These are phyloP conservation scores for Crotalus tigris DNA, from an alignment of 2,113 vertebrate genomes.

Conservation along the genomic window DNA sequence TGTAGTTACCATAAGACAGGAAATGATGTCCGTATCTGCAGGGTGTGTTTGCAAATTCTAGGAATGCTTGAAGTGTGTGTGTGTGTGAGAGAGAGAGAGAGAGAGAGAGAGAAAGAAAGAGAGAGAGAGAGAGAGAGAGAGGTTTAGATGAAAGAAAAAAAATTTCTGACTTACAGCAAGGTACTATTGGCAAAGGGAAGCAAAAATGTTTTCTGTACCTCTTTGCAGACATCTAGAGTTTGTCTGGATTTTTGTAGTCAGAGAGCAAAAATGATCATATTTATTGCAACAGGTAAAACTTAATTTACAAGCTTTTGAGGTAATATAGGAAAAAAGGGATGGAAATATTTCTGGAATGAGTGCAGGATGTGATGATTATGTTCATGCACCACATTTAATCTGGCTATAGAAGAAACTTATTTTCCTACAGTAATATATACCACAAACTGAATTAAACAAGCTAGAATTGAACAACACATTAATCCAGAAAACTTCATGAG, in stretches of 20 bases:
- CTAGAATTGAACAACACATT: background rate
- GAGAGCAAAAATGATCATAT: background rate
- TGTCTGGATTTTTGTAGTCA: background rate
- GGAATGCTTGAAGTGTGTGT: conserved; percentile 3
- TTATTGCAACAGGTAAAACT: background rate
- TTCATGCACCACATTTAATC: background rate
- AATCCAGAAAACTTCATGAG: background rate
- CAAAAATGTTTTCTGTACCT: background rate
- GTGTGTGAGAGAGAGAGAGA: background rate
- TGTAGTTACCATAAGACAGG: conserved; percentile 15
- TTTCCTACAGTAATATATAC: background rate
- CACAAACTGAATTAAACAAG: background rate
- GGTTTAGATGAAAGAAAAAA: background rate
- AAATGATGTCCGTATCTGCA: conserved; percentile 35
- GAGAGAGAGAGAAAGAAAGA: background rate
- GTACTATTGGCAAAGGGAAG: background rate
- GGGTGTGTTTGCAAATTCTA: conserved; percentile 24
- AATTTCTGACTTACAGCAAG: background rate
- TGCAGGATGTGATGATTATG: background rate
- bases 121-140: background rate
- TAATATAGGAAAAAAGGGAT: background rate
- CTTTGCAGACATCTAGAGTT: background rate
- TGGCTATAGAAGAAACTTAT: background rate
- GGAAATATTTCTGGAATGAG: background rate
- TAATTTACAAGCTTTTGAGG: background rate